Evolutionary conservation across 2,797 vertebrate genomes (phyloP), one percentile per base, ranked within the genome.

Genomic region (Anguilla anguilla): DNA sequence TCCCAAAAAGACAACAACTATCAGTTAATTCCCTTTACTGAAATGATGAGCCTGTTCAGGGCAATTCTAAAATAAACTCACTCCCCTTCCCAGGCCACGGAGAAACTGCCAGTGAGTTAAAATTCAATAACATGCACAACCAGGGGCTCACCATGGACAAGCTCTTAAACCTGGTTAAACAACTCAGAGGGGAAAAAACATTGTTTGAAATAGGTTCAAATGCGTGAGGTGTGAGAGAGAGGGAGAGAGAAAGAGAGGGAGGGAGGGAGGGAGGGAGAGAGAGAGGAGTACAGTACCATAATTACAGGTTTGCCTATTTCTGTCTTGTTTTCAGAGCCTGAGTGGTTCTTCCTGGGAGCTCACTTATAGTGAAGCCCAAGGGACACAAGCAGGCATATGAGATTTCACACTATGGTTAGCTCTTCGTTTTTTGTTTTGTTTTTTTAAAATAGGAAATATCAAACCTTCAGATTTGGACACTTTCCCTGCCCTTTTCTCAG

Each of bases 321-420:
- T 89, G 82, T 94, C 91, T 96, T 93, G 94, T 95, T 94, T 96
- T 97, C 96, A 97, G 96, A 95, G 96, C 96, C 97, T 97, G 96
- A 98, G 97, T 96, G 97, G 96, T 97, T 95, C 95, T 95, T 94
- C 94, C 96, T 95, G 96, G 96, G 93, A 96, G 96, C 96, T 96
- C 96, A 96, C 95, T 95, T 94, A 96, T 95, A 96, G 97, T 93
- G 92, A 95, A 95, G 96, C 94, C 93, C 95, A 93, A 94, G 96
- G 94, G 96, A 94, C 86, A 90, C 87, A 87, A 92, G 90, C 90
- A 91, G 89, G 90, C 91, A 95, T 93, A 95, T 91, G 91, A 94
- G 95, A 96, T 94, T 96, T 95, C 95, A 93, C 90, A 91, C 91
- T 92, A 91, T 87, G 3, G 72, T 51, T 90, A 72, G 87, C 87